Evolutionary conservation across 2,888 invertebrate species (phyloP).

Genomic region (Noctua fimbriata): DNA sequence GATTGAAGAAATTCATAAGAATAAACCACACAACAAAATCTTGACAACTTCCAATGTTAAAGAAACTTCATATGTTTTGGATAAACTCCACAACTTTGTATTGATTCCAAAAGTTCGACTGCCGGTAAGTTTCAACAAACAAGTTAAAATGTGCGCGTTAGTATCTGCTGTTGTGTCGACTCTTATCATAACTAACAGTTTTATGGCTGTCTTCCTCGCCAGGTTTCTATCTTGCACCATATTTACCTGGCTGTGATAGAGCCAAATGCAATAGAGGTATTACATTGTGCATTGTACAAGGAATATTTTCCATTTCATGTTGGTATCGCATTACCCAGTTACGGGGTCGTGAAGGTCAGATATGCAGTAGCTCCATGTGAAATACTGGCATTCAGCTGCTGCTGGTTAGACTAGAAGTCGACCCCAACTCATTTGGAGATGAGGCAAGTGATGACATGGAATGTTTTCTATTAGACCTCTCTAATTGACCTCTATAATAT

Average conservation of each 20-base stretch:
- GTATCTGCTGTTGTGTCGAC: conserved; percentile 15
- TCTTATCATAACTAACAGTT: conserved; percentile 28
- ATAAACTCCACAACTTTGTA: conserved; percentile 42
- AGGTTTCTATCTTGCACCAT: background rate
- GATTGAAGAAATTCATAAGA: background rate
- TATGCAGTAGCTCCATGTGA: too few relatives aligned
- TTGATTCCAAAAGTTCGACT: conserved; percentile 40
- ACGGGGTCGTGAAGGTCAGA: too few relatives aligned
- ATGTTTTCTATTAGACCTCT: too few relatives aligned
- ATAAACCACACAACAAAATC: conserved; percentile 7
- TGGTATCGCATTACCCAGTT: too few relatives aligned
- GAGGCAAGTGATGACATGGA: too few relatives aligned
- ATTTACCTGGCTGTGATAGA: background rate
- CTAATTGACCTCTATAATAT: too few relatives aligned
- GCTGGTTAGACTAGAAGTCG: too few relatives aligned
- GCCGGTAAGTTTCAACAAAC: conserved; percentile 41
- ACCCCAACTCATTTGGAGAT: too few relatives aligned
- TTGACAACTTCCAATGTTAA: conserved; percentile 35
- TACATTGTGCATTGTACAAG: background rate
- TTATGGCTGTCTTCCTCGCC: conserved; percentile 15
- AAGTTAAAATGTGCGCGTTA: conserved; percentile 27
- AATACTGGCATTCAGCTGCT: too few relatives aligned
- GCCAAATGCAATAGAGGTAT: background rate
- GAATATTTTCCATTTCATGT: too few relatives aligned
- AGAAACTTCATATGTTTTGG: conserved; percentile 50